Evolutionary conservation across 2,113 vertebrate genomes (phyloP), one percentile per base, ranked within the genome.

Genomic region (Cebus imitator): DNA sequence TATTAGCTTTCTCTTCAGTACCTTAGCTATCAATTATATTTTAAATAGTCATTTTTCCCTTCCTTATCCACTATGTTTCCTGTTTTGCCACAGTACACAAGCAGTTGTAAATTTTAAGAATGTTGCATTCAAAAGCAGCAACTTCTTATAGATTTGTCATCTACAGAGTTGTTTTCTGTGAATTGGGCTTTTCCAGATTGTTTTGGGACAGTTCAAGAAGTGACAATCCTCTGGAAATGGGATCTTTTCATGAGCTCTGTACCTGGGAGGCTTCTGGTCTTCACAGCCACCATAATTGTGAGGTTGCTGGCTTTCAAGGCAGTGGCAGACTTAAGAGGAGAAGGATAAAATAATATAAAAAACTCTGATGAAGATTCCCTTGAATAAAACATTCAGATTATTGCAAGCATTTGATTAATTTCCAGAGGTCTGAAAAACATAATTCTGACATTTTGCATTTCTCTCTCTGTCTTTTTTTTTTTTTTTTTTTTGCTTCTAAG

Each of bases 401-500:
- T 30, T 12, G 8, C 30, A 43, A 40, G 27, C 20, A 25, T 75
- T 30, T 13, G 32, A 5, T 48, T 58, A 21, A 10, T 90, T 27
- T 70, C 20, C 16, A n/a, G 6, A 89, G 17, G 45, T 70, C 45
- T 64, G 20, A 55, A 57, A 40, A 37, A 30, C 9, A 5, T 30
- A 18, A 73, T 55, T 83, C 66, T 64, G 23, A 83, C 12, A 16
- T 21, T 8, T 40, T 27, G 9, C 1, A 64, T 30, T 64, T 58
- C 52, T 64, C 27, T 64, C 5, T 13, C 27, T 64, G 12, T 61
- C 25, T 64, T 5, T 64, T 32, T 12, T 21, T 14, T 0, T 37
- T 3, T 32, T 16, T 2, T 9, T 0, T 30, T 7, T 16, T 32
- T 0, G 6, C 40, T 21, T 23, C 2, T 17, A 84, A 50, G 16